These are phyloP conservation scores for Nannoperca obscura DNA, from an alignment of 2,797 vertebrate genomes.

Conservation along the genomic window DNA sequence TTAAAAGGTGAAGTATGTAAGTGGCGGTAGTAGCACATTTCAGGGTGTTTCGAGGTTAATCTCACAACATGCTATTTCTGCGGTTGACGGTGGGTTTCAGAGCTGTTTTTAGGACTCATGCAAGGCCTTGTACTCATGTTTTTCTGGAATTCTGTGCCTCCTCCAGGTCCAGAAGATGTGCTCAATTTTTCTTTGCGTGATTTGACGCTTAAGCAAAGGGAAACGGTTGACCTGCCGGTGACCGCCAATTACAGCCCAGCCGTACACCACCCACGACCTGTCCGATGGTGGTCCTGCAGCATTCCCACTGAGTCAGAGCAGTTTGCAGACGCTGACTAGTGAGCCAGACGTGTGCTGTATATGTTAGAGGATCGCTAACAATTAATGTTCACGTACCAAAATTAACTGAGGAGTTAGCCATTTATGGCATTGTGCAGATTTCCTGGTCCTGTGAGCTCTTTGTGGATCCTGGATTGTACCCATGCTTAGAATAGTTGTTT, in stretches of 20 bases:
- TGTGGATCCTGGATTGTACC: neutral
- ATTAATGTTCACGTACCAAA: conserved; percentile 1
- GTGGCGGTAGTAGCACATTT: neutral
- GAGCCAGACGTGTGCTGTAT: conserved; percentile 9
- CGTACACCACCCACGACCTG: conserved; percentile 63
- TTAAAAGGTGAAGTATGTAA: neutral
- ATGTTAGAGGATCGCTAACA: neutral
- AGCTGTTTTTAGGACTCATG: neutral
- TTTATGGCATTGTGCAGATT: neutral
- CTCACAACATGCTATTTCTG: neutral
- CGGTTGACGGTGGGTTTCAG: conserved; percentile 1
- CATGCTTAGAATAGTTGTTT: conserved; percentile 26
- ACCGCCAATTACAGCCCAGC: conserved; percentile 70
- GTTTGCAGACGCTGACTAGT: conserved; percentile 80
- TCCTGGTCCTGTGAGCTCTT: conserved; percentile 1
- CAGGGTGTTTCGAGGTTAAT: neutral
- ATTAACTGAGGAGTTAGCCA: neutral
- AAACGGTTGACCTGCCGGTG: neutral
- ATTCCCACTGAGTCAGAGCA: conserved; percentile 64
- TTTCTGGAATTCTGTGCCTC: conserved; percentile 12
- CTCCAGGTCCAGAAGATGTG: conserved; percentile 79
- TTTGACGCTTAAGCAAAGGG: conserved; percentile 42
- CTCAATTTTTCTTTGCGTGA: conserved; percentile 41
- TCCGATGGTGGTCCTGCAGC: conserved; percentile 55
- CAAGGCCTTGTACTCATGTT: neutral